phyloP scores from a whole-genome alignment of 1,140 invertebrate genomes.

The Anoplophora glabripennis region DNA sequence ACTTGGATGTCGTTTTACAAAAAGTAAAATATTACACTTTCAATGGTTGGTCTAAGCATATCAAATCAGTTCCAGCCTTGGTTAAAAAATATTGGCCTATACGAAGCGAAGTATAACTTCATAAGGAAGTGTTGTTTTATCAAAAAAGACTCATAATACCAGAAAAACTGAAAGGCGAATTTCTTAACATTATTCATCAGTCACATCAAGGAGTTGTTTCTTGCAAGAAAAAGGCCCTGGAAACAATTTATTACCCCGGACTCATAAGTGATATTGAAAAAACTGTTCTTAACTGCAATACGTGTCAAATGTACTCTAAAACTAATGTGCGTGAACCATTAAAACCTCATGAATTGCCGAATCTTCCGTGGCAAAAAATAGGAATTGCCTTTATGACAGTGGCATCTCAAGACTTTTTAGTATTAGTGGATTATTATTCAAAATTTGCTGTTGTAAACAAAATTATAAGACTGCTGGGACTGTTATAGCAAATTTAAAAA shows the following conservation, averaged over 20 bases:
- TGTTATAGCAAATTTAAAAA: not conserved
- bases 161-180: not conserved
- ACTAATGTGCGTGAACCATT: not conserved
- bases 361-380: slow-evolving; percentile 10
- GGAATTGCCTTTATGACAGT: slow-evolving; percentile 15
- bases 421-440: slow-evolving; percentile 19
- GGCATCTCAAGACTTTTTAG: slow-evolving; percentile 10
- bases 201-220: slow-evolving; percentile 11
- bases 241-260: slow-evolving; percentile 1
- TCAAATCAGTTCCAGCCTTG: not conserved
- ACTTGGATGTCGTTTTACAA: slow-evolving; percentile 4
- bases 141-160: slow-evolving; percentile 10
- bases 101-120: slow-evolving; percentile 3
- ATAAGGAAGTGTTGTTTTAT: slow-evolving; percentile 3
- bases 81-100: slow-evolving; percentile 14
- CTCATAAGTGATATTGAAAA: not conserved
- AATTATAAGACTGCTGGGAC: not conserved
- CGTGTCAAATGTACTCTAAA: slow-evolving; percentile 1
- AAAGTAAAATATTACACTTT: slow-evolving; percentile 14
- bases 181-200: slow-evolving; percentile 7
- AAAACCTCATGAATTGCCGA: not conserved
- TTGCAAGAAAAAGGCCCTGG: slow-evolving; percentile 11
- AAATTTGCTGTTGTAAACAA: slow-evolving; percentile 20
- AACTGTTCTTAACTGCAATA: not conserved
- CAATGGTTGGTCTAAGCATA: slow-evolving; percentile 15